A percentile compares a stretch with the other conserved stretches of the same genome.
Conservation (phyloP, 2,113 vertebrate species). For the Symphodus melops region DNA sequence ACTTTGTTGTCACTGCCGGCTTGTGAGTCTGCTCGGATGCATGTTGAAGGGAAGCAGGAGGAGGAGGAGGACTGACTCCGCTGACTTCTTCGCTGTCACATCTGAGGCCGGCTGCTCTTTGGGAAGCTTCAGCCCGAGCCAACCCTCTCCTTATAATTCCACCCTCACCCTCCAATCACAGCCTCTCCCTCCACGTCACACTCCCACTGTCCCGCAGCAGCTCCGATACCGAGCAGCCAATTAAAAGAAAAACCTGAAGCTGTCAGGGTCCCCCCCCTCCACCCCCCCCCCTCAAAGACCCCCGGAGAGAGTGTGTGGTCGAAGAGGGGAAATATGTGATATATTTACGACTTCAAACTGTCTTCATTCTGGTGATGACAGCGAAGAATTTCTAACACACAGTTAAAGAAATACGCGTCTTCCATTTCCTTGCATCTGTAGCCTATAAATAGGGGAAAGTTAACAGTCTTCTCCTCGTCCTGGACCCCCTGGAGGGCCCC, state of each 20-base stretch:
- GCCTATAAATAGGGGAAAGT: background rate
- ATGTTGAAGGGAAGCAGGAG: slow-evolving; percentile 52
- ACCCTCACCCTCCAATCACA: slow-evolving; percentile 73
- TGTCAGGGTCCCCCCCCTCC: slow-evolving; percentile 14
- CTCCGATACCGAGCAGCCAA: slow-evolving; percentile 64
- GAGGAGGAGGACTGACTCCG: slow-evolving; percentile 19
- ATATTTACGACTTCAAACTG: slow-evolving; percentile 17
- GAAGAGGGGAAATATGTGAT: slow-evolving; percentile 5
- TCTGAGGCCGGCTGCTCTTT: slow-evolving; percentile 60
- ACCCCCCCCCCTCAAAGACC: background rate
- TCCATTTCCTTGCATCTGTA: background rate
- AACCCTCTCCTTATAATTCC: slow-evolving; percentile 74
- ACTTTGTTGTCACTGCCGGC: slow-evolving; percentile 37
- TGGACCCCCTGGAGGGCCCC: slow-evolving; percentile 10
- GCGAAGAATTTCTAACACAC: slow-evolving; percentile 12
- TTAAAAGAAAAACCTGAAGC: slow-evolving; percentile 52
- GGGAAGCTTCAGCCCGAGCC: slow-evolving; percentile 53
- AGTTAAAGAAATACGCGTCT: slow-evolving; percentile 2
- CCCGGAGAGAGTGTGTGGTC: slow-evolving; percentile 3
- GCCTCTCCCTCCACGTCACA: slow-evolving; percentile 73
- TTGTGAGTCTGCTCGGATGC: slow-evolving; percentile 37
- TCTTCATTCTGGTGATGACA: slow-evolving; percentile 29
- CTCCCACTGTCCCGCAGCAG: slow-evolving; percentile 51
- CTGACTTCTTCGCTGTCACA: slow-evolving; percentile 46
- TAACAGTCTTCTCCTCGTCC: background rate